Percentiles rank a stretch among this genome's conserved stretches.
Conservation (phyloP, 2,888 invertebrate species). For the Myathropa florea region DNA sequence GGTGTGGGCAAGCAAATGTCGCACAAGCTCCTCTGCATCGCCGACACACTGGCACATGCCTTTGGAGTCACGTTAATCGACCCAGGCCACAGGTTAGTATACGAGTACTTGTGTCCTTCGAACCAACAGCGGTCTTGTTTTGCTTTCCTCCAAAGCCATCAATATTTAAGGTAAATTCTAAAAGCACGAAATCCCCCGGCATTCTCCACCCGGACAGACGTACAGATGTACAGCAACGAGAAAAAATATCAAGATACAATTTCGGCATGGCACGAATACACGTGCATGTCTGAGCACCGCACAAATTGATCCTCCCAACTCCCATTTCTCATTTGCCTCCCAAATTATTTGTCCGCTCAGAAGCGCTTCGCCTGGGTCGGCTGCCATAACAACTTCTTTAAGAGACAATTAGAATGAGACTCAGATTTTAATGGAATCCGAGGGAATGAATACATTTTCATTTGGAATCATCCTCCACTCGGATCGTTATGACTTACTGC, state of each 20-base stretch:
- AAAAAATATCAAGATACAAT: not conserved
- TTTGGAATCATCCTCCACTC: constrained; percentile 21
- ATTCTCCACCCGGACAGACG: too few relatives aligned
- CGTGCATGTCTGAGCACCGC: not conserved
- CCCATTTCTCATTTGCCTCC: not conserved
- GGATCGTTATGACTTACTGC: constrained; percentile 17
- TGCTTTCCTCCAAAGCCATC: not conserved
- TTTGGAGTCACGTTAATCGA: not conserved
- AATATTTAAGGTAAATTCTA: not conserved
- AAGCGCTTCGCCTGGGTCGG: too few relatives aligned
- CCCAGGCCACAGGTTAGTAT: not conserved
- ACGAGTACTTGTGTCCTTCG: not conserved
- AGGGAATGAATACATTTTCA: constrained; percentile 54
- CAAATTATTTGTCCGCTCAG: too few relatives aligned
- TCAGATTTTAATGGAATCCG: constrained; percentile 41
- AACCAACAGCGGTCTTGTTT: not conserved
- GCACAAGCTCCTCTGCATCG: not conserved
- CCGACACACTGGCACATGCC: too few relatives aligned
- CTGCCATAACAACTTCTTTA: constrained; percentile 5
- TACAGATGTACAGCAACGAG: not conserved
- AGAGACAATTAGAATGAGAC: constrained; percentile 38
- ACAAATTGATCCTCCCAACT: not conserved
- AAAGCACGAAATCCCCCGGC: not conserved
- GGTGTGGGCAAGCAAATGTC: not conserved
- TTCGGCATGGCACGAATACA: not conserved